Percentiles rank a stretch among this genome's conserved stretches.
phyloP scores from a whole-genome alignment of 2,888 invertebrate species.

The Drosophila antonietae region DNA sequence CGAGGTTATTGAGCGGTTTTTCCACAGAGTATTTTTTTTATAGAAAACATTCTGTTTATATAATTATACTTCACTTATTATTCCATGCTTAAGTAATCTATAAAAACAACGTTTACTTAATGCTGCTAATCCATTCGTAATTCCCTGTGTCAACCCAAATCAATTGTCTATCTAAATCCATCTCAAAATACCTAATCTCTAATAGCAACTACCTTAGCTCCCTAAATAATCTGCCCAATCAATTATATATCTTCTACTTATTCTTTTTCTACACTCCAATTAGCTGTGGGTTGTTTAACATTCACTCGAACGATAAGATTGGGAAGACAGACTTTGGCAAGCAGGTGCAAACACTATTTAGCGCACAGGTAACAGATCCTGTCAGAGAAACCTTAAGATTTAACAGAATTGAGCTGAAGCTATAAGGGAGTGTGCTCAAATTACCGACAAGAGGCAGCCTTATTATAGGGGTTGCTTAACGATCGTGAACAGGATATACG shows the following conservation, averaged over 20 bases:
- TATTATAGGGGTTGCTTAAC: conserved; percentile 10
- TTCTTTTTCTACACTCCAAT: conserved; percentile 7
- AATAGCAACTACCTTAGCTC: not conserved
- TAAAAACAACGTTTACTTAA: not conserved
- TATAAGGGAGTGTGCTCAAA: conserved; percentile 4
- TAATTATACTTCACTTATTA: not conserved
- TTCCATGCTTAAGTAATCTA: no score
- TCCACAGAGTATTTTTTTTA: not conserved
- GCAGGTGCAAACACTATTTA: conserved; percentile 37
- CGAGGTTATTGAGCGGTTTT: not conserved
- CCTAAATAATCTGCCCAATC: not conserved
- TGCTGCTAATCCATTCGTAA: not conserved
- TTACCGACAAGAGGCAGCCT: not conserved
- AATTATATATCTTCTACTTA: not conserved
- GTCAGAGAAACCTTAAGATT: conserved; percentile 15
- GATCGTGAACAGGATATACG: conserved; percentile 17
- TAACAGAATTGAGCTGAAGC: not conserved
- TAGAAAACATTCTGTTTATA: no score
- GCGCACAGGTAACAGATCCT: conserved; percentile 26
- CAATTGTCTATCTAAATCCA: not conserved
- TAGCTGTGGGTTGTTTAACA: conserved; percentile 23
- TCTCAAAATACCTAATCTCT: not conserved
- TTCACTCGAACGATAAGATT: conserved; percentile 23
- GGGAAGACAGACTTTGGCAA: not conserved
- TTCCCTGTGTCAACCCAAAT: not conserved